Evolutionary conservation across 2,888 invertebrate genomes (phyloP).

Genomic region (Amphipyra berbera): DNA sequence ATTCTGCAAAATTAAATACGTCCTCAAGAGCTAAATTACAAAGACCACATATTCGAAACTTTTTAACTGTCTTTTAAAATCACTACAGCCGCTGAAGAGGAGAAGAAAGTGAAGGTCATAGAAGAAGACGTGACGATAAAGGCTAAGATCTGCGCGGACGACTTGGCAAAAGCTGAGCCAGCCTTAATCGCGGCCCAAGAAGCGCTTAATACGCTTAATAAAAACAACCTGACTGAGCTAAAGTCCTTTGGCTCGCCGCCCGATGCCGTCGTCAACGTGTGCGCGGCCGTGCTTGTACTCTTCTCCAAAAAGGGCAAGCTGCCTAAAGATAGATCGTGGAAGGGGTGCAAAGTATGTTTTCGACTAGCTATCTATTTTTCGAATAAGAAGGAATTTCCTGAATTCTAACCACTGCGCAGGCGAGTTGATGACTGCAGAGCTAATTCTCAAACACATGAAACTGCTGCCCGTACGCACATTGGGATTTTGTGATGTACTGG

Average conservation of each 20-base stretch:
- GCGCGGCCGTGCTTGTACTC: conserved; percentile 96
- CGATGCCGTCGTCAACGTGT: conserved; percentile 95
- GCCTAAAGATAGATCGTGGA: conserved; percentile 98
- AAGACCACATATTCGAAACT: not conserved
- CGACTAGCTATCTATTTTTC: not conserved
- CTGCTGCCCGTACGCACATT: too few relatives aligned
- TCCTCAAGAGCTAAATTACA: too few relatives aligned
- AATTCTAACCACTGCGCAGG: too few relatives aligned
- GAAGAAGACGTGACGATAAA: conserved; percentile 96
- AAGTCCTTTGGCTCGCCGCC: conserved; percentile 98
- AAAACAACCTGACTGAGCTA: conserved; percentile 97
- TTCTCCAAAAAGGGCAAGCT: conserved; percentile 95
- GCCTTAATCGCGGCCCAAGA: conserved; percentile 96
- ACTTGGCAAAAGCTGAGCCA: conserved; percentile 97
- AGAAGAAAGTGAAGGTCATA: conserved; percentile 96
- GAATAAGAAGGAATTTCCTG: too few relatives aligned
- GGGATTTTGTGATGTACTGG: too few relatives aligned
- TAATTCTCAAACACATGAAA: too few relatives aligned
- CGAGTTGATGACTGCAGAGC: too few relatives aligned
- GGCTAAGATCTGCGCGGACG: conserved; percentile 96
- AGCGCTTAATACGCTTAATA: conserved; percentile 97
- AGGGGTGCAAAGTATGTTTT: conserved; percentile 92
- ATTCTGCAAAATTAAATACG: too few relatives aligned
- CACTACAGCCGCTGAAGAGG: conserved; percentile 93
- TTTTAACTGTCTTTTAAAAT: not conserved